Conservation (phyloP, 2,113 vertebrate genomes). For the Petroica traversi region DNA sequence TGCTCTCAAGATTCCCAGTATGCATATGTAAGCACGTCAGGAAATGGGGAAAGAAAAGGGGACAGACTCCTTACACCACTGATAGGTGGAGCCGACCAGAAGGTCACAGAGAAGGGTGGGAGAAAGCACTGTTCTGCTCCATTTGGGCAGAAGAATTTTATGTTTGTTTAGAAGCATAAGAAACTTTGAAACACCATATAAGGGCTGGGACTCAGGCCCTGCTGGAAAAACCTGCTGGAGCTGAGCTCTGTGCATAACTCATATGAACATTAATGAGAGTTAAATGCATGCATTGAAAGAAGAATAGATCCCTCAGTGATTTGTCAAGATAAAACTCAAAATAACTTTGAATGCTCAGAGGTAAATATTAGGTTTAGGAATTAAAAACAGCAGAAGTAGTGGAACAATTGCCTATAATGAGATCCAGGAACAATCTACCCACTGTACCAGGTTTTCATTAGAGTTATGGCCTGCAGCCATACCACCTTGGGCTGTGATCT, state of each 20-base stretch:
- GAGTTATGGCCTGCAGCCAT: conserved; percentile 63
- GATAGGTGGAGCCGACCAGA: neutral
- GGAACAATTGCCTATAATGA: conserved; percentile 57
- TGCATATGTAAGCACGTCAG: neutral
- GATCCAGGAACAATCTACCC: conserved; percentile 65
- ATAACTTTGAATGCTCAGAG: conserved; percentile 55
- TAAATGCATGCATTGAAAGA: conserved; percentile 29
- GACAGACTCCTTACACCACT: neutral
- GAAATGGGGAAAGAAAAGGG: neutral
- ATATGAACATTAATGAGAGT: conserved; percentile 41
- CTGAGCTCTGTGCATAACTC: neutral
- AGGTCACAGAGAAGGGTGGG: neutral
- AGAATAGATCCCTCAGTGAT: conserved; percentile 56
- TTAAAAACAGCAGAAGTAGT: conserved; percentile 46
- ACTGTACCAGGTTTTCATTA: conserved; percentile 67
- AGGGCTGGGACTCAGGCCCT: neutral
- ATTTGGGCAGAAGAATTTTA: conserved; percentile 36
- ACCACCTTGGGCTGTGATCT: conserved; percentile 60
- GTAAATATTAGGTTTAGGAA: conserved; percentile 59
- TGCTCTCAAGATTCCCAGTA: conserved; percentile 5
- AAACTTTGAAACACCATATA: conserved; percentile 41
- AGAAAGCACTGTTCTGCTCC: conserved; percentile 35
- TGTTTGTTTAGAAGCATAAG: conserved; percentile 37
- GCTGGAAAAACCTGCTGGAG: conserved; percentile 38
- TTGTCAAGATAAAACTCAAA: conserved; percentile 66